Conservation (phyloP, 92 coral and sea anemone species). For the Zoanthus sansibaricus region DNA sequence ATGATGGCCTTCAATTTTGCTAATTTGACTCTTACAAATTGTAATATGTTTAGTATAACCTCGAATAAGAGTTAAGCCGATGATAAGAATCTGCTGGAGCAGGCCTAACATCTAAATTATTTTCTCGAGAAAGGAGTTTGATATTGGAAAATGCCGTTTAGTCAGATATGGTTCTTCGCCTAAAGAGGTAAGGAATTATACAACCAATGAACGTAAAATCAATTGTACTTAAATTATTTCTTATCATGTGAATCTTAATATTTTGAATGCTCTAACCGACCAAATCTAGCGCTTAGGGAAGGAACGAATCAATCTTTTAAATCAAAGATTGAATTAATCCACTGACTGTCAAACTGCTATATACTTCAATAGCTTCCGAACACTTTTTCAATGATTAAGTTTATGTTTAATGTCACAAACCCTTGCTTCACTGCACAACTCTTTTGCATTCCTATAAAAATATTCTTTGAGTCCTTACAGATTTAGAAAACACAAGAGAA, state of each 20-base stretch:
- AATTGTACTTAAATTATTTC: background rate
- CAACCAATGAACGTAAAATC: background rate
- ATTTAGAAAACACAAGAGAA: background rate
- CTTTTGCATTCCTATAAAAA: background rate
- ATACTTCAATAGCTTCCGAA: background rate
- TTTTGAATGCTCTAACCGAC: background rate
- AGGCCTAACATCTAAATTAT: background rate
- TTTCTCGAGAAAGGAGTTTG: background rate
- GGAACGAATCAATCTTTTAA: too few species aligned
- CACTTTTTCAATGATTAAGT: background rate
- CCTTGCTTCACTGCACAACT: background rate
- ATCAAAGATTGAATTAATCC: too few species aligned
- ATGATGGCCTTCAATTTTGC: constrained; percentile 4
- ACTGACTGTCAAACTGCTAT: too few species aligned
- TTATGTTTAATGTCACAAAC: background rate
- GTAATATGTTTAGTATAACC: constrained; percentile 20
- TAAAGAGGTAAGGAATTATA: constrained; percentile 10
- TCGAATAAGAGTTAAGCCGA: background rate
- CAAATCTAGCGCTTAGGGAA: too few species aligned
- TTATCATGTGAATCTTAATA: background rate
- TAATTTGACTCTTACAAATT: constrained; percentile 22
- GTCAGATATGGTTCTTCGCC: background rate
- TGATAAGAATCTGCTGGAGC: constrained; percentile 6
- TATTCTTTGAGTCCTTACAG: background rate
- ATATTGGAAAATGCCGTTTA: background rate